These are phyloP conservation scores for Cataglyphis cursor DNA, from an alignment of 2,888 invertebrate species.

Conservation along the genomic window DNA sequence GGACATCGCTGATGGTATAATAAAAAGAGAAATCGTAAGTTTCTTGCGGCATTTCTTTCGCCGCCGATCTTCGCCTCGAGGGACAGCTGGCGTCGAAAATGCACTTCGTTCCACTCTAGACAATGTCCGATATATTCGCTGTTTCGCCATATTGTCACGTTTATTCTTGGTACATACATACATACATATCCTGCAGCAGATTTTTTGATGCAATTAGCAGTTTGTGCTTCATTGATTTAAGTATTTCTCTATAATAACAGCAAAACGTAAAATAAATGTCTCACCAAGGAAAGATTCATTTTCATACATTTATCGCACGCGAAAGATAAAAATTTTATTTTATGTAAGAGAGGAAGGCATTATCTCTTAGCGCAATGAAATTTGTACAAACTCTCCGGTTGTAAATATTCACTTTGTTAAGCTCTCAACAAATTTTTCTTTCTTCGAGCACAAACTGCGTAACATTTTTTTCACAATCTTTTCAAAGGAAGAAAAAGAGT, in stretches of 20 bases:
- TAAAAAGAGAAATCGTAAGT: conserved; percentile 39
- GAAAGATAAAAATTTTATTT: background rate
- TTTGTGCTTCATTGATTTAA: background rate
- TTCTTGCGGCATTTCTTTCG: conserved; percentile 49
- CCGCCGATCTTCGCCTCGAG: conserved; percentile 20
- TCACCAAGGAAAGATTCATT: background rate
- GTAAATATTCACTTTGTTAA: background rate
- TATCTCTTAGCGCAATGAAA: background rate
- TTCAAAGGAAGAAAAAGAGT: background rate
- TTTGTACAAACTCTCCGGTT: background rate
- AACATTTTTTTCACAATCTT: background rate
- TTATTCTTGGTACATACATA: background rate
- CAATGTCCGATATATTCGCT: background rate
- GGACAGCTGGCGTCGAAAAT: conserved; percentile 55
- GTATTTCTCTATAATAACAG: background rate
- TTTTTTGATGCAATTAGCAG: background rate
- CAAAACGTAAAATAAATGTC: background rate
- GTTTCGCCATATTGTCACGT: conserved; percentile 36
- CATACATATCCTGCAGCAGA: background rate
- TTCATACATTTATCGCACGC: background rate
- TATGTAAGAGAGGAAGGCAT: too few relatives aligned
- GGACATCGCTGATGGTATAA: conserved; percentile 21
- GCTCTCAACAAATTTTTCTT: background rate
- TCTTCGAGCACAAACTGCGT: too few relatives aligned
- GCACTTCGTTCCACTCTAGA: conserved; percentile 31